Evolutionary conservation across 2,797 vertebrate genomes (phyloP), one percentile per base, ranked within the genome.

Genomic region (Mormyrus hasselquistii): DNA sequence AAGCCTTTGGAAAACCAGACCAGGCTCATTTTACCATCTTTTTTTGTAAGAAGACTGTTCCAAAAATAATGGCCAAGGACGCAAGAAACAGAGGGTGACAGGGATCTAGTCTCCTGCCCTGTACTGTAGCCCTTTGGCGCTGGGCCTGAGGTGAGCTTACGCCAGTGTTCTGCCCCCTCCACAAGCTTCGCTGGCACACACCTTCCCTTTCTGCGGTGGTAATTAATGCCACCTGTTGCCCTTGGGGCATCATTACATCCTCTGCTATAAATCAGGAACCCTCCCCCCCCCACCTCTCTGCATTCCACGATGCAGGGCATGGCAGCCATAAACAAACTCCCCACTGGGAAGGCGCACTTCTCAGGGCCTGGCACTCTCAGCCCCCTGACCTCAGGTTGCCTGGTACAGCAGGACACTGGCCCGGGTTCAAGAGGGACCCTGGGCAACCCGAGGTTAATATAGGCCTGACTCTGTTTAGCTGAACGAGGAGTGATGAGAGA

Each of bases 221-320:
- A 94, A 95, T 95, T 89, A 93, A 95, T 94, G 94, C 93, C 95
- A 96, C 95, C 95, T 96, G 95, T 95, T 94, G 95, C 94, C 90
- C 87, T 34, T 22, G 49, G 90, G 90, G 92, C 90, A 91, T 94
- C 92, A 94, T 93, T 94, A 91, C 93, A 93, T 90, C 91, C 85
- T 19, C 79, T 55, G 90, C 89, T 52, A 89, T 91, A 93, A 93
- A 94, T 93, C 89, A 90, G 89, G 25, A 65, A 12, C 62, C n/a
- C 25, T 88, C 49, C 73, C 83, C 83, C 19, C 14, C 6, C 47
- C n/a, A 52, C 22, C 19, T 52, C n/a, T 52, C 49, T 38, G 87
- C 92, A 91, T 90, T 91, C 91, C 89, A 76, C 50, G 89, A 92
- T 90, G 89, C 88, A 92, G 91, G 82, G 90, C 55, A 90, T 65